Percentiles rank a stretch among this genome's conserved stretches.
These are phyloP conservation scores for Pipistrellus nathusii DNA, from an alignment of 2,797 vertebrate genomes.

Conservation along the genomic window DNA sequence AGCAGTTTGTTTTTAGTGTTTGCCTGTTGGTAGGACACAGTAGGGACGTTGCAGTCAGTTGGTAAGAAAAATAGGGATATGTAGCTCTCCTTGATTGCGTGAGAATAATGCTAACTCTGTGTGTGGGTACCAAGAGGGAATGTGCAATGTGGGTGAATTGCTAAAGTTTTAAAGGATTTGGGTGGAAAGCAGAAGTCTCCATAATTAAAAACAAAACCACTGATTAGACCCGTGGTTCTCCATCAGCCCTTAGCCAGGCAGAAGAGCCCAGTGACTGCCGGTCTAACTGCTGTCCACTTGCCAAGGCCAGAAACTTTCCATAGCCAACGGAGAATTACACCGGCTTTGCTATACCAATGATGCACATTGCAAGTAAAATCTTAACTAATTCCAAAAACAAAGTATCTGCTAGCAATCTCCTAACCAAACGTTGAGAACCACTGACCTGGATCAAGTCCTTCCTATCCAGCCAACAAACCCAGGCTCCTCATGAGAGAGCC, in stretches of 20 bases:
- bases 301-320: neutral
- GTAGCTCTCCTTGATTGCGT: neutral
- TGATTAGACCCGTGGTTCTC: neutral
- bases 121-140: neutral
- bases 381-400: neutral
- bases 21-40: neutral
- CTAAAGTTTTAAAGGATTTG: neutral
- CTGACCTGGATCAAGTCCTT: neutral
- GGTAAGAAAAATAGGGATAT: neutral
- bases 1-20: neutral
- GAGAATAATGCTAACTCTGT: neutral
- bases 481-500: neutral
- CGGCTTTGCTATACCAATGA: neutral
- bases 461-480: neutral
- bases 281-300: neutral
- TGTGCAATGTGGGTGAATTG: neutral
- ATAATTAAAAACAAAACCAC: constrained; percentile 24
- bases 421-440: neutral
- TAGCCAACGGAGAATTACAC: neutral
- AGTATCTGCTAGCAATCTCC: neutral
- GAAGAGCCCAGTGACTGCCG: neutral
- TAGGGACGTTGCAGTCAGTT: neutral
- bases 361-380: neutral
- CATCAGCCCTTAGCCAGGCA: neutral
- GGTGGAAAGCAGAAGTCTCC: neutral